These are phyloP conservation scores for Cryptocephalus primarius DNA, from an alignment of 2,888 invertebrate species.

Conservation along the genomic window DNA sequence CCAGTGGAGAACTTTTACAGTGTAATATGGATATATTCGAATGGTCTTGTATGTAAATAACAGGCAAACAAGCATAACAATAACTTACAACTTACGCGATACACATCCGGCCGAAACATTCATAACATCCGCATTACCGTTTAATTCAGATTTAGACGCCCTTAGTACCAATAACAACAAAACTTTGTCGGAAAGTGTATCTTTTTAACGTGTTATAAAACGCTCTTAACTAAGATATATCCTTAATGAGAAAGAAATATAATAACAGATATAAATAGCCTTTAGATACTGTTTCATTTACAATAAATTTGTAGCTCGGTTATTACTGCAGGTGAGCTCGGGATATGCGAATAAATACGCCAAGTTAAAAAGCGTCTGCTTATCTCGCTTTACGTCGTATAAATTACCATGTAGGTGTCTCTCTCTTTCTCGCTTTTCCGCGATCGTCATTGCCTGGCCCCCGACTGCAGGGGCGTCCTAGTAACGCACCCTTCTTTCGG, in stretches of 20 bases:
- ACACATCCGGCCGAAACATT: constrained; percentile 6
- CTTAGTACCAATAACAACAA: constrained; percentile 14
- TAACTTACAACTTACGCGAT: constrained; percentile 5
- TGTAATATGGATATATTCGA: constrained; percentile 12
- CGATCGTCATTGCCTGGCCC: no score
- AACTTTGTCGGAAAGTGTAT: constrained; percentile 15
- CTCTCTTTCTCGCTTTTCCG: constrained; percentile 1
- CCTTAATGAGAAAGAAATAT: constrained; percentile 32
- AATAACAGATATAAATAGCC: constrained; percentile 34
- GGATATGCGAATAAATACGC: not conserved
- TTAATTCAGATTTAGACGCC: constrained; percentile 16
- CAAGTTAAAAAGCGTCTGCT: constrained; percentile 8
- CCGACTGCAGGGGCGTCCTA: no score
- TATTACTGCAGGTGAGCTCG: constrained; percentile 27
- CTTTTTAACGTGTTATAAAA: constrained; percentile 12
- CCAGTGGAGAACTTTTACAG: constrained; percentile 6
- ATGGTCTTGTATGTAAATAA: constrained; percentile 10
- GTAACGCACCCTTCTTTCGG: no score
- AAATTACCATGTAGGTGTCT: constrained; percentile 14
- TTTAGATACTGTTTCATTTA: constrained; percentile 35
- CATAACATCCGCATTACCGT: constrained; percentile 14
- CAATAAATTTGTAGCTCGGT: constrained; percentile 31
- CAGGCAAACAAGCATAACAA: constrained; percentile 12
- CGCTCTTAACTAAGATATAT: constrained; percentile 29
- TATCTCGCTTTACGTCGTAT: constrained; percentile 11